Evolutionary conservation across 2,113 vertebrate genomes (phyloP).

Genomic region (Clinocottus analis): DNA sequence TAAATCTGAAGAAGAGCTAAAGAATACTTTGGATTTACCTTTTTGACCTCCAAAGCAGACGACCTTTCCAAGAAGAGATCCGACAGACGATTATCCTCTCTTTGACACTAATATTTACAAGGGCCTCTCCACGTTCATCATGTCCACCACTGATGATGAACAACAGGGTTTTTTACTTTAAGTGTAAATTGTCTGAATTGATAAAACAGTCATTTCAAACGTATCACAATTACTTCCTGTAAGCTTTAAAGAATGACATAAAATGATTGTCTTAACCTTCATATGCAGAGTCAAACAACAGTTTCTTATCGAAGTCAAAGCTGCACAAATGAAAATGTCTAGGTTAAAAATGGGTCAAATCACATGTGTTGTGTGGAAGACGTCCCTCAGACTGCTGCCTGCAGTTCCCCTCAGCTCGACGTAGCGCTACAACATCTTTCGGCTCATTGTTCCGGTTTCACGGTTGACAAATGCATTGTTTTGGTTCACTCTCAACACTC

Average conservation of each 20-base stretch:
- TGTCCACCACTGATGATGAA: neutral
- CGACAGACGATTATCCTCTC: neutral
- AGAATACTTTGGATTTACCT: conserved; percentile 46
- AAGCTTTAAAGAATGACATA: neutral
- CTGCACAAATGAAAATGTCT: neutral
- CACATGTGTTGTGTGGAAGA: neutral
- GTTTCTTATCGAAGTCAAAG: neutral
- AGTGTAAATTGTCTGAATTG: neutral
- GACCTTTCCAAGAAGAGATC: neutral
- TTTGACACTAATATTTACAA: conserved; percentile 35
- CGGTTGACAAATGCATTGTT: neutral
- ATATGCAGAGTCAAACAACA: too few relatives aligned
- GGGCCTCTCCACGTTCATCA: conserved; percentile 6
- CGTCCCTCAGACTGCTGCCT: neutral
- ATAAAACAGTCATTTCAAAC: neutral
- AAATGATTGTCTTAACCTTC: neutral
- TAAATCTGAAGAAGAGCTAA: conserved; percentile 43
- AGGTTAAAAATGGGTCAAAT: neutral
- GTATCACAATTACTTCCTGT: neutral
- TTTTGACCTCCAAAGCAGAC: conserved; percentile 35
- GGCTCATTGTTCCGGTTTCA: neutral
- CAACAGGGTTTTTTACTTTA: neutral
- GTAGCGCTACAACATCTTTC: neutral
- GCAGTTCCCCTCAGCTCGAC: neutral
- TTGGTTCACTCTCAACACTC: neutral